A percentile compares a stretch with the other conserved stretches of the same genome.
Evolutionary conservation across 2,797 vertebrate species (phyloP).

Genomic region (Phalloptychus januarius): DNA sequence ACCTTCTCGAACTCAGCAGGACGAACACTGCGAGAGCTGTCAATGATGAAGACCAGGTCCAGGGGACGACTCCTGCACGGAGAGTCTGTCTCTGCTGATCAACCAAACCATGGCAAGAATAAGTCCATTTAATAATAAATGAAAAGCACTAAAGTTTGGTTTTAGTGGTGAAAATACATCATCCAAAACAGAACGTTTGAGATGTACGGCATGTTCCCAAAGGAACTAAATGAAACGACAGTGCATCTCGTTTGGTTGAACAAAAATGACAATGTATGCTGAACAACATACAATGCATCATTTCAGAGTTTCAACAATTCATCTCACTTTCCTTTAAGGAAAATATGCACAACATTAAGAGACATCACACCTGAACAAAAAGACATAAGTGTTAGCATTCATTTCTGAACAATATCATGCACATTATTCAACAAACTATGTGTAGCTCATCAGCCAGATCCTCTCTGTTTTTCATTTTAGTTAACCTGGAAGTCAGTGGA

Average conservation of each 20-base stretch:
- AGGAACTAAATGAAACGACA: constrained; percentile 26
- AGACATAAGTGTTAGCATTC: constrained; percentile 42
- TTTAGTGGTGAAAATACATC: constrained; percentile 26
- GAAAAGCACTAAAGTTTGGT: constrained; percentile 25
- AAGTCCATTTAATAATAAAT: constrained; percentile 38
- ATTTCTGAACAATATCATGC: constrained; percentile 23
- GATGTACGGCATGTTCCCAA: constrained; percentile 46
- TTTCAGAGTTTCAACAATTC: constrained; percentile 51
- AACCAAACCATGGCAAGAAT: constrained; percentile 66
- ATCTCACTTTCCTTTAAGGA: constrained; percentile 53
- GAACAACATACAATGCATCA: constrained; percentile 43
- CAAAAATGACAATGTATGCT: constrained; percentile 56
- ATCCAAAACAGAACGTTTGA: constrained; percentile 23
- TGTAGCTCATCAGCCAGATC: constrained; percentile 7
- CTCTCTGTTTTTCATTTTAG: constrained; percentile 2
- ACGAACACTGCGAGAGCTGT: constrained; percentile 96
- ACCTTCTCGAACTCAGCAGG: constrained; percentile 95
- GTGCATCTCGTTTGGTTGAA: constrained; percentile 42
- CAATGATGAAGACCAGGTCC: constrained; percentile 95
- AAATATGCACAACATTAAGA: constrained; percentile 50
- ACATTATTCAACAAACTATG: constrained; percentile 5
- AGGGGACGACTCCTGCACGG: constrained; percentile 86
- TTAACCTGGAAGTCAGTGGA: not conserved
- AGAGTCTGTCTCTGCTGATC: constrained; percentile 78
- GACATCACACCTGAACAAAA: constrained; percentile 32